phyloP scores from a whole-genome alignment of 2,113 vertebrate species.

The Vombatus ursinus region DNA sequence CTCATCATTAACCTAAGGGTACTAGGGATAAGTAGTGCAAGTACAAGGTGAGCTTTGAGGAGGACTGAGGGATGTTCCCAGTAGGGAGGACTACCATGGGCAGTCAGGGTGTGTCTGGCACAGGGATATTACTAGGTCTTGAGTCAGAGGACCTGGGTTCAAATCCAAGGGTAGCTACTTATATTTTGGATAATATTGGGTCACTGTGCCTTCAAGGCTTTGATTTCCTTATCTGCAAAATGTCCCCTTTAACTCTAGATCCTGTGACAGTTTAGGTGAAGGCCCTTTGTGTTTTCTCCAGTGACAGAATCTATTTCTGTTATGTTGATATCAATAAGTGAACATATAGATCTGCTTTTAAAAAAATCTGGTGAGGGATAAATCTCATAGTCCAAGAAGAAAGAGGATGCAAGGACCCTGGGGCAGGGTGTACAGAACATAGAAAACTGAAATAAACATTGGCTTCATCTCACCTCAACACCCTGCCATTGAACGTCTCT shows the following conservation, averaged over 20 bases:
- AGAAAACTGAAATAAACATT: neutral
- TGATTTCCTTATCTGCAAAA: neutral
- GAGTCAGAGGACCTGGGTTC: neutral
- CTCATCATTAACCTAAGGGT: neutral
- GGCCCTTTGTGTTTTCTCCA: neutral
- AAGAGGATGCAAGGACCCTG: neutral
- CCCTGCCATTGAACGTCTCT: neutral
- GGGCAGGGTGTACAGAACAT: neutral
- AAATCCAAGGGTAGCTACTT: neutral
- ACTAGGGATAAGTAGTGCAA: neutral
- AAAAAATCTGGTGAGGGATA: neutral
- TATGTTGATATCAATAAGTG: neutral
- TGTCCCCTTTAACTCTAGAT: neutral
- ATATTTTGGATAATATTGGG: neutral
- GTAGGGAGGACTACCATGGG: neutral
- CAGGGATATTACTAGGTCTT: neutral
- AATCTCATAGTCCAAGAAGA: neutral
- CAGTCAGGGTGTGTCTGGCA: neutral
- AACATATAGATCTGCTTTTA: neutral
- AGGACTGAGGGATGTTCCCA: neutral
- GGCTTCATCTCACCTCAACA: neutral
- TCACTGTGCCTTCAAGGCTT: neutral
- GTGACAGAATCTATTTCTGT: neutral
- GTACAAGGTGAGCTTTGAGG: neutral
- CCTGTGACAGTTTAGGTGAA: neutral